Percentiles rank a stretch among this genome's conserved stretches.
Conservation (phyloP, 2,113 vertebrate genomes). For the Dasypus novemcinctus region DNA sequence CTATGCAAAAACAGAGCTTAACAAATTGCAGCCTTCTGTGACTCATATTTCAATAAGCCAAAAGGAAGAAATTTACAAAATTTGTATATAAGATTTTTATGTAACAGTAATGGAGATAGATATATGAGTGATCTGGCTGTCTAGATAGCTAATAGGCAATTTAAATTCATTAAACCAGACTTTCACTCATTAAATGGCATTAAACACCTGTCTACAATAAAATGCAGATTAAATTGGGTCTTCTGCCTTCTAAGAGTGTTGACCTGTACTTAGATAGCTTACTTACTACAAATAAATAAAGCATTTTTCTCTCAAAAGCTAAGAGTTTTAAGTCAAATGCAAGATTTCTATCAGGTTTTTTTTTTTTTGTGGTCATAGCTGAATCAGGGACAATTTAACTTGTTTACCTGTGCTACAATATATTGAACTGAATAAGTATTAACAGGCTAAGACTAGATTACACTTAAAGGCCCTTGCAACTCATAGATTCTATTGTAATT, state of each 20-base stretch:
- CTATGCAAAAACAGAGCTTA: constrained; percentile 43
- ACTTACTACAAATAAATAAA: background rate
- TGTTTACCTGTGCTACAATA: background rate
- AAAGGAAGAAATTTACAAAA: constrained; percentile 2
- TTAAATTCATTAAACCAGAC: background rate
- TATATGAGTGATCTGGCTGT: background rate
- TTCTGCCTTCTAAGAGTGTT: background rate
- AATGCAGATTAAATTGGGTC: background rate
- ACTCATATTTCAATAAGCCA: background rate
- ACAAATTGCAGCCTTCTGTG: background rate
- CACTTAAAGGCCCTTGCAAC: background rate
- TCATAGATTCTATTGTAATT: background rate
- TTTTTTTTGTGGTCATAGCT: background rate
- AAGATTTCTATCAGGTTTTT: background rate
- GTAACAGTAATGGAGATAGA: background rate
- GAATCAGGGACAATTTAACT: background rate
- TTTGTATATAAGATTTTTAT: background rate
- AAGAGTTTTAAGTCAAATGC: background rate
- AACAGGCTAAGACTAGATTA: background rate
- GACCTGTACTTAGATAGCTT: background rate
- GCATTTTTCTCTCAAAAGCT: background rate
- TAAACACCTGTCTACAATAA: background rate
- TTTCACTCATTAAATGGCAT: background rate
- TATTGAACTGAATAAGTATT: background rate
- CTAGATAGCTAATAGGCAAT: background rate